Conservation (phyloP, 2,888 invertebrate genomes). For the Baronia brevicornis region DNA sequence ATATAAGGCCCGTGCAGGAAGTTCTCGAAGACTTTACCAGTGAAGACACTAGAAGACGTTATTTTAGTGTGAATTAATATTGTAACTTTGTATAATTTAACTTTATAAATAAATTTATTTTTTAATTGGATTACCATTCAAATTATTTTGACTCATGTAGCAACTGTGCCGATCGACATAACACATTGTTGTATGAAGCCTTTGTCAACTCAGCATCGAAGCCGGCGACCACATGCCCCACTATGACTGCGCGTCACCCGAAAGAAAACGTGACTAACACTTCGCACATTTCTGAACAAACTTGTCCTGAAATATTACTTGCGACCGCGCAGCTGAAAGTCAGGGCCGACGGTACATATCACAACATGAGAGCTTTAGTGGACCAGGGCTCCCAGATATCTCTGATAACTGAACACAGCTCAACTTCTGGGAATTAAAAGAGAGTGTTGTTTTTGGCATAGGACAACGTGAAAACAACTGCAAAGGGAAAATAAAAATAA, state of each 20-base stretch:
- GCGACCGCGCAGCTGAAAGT: constrained; percentile 14
- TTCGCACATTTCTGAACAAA: background rate
- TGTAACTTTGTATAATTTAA: no score
- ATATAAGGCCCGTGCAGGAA: no score
- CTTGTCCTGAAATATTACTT: constrained; percentile 2
- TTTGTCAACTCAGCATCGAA: constrained; percentile 8
- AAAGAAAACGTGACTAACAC: background rate
- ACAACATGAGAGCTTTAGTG: constrained; percentile 15
- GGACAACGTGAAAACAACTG: no score
- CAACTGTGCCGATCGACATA: constrained; percentile 13
- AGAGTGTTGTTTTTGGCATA: constrained; percentile 16
- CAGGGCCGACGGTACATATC: constrained; percentile 14
- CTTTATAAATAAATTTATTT: no score
- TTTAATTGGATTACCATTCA: no score
- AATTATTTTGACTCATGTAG: no score
- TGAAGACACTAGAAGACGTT: no score
- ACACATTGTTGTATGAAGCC: constrained; percentile 16
- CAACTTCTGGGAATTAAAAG: constrained; percentile 13
- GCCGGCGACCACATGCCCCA: no score
- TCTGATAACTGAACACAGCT: constrained; percentile 18
- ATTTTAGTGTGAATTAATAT: no score
- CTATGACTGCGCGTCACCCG: background rate
- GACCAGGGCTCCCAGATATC: constrained; percentile 19
- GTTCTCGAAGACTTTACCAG: no score
- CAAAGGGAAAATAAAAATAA: background rate